Base-by-base conservation (phyloP, 2,113 vertebrate species). In the Xiphophorus maculatus region DNA sequence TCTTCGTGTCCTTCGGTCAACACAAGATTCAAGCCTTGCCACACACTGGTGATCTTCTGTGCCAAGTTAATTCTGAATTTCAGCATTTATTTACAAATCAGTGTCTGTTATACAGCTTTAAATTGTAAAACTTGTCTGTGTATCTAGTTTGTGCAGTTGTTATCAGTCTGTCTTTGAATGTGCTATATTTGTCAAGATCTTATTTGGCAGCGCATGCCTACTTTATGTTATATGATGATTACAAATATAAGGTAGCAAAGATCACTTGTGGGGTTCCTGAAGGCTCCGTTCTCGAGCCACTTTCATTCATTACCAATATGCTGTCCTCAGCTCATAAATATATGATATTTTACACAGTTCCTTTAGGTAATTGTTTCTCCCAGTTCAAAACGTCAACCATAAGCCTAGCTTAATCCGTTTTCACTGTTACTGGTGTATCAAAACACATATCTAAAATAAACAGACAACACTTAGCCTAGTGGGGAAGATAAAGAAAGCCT, bases 1-100 rank as follows among this genome's bases (percentile, higher is more conserved):
- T 30, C n/a, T 61, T 8, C 0, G 27, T 70, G 77, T 65, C 85
- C 84, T 81, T 88, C 80, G 89, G 87, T 65, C 76, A 79, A 28
- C 28, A 30, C 74, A 8, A 80, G 71, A 67, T 66, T 74, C 63
- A 77, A 35, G 76, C 76, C 66, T 80, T 54, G 64, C 77, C 61
- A 63, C 66, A 69, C 37, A 62, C 67, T 70, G 73, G 44, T 69
- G 69, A 44, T 79, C 74, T 69, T 69, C 69, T 69, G 66, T 79
- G 71, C 69, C 42, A 28, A 44, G 13, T 37, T 19, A 70, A 32
- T 63, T 33, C 70, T 64, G 68, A 42, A 17, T 22, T n/a, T 74
- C 4, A 42, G 1, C 14, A 4, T 15, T 75, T 69, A n/a, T 10
- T 62, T 62, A 29, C 22, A 63, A 77, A 63, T 17, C 29, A 61